Base-by-base conservation (phyloP, 2,113 vertebrate species). In the Chloroceryle aenea region DNA sequence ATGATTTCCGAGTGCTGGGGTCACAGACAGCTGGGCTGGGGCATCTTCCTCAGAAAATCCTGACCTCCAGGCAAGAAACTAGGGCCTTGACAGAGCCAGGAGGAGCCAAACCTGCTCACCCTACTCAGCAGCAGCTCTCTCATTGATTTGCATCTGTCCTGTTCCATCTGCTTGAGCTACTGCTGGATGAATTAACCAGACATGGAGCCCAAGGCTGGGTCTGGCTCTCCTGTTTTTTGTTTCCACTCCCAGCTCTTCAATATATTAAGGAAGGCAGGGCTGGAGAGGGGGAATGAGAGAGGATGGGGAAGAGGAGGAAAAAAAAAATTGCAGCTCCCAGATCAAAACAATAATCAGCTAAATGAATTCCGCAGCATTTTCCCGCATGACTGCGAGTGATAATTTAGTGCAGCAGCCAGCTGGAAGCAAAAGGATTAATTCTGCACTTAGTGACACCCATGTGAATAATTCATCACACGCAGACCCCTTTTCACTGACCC, bases 321-420 rank as follows among this genome's bases (percentile, higher is more conserved):
- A 78, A 96, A 97, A 85, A 94, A 88, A 91, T 85, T 84, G 68
- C 85, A 62, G 94, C 95, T 63, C 97, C 90, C 55, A 83, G 97
- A 98, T 98, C 98, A 97, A 96, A 98, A 98, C 98, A 98, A 98
- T 98, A 98, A 98, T 98, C 98, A 97, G 98, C 98, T 97, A 98
- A 98, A 99, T 99, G 98, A 99, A 99, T 99, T 98, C 98, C 96
- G 94, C 97, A 93, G 97, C 98, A 98, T 98, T 99, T 99, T 99
- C 98, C 98, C 98, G 98, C 98, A 98, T 98, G 97, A 98, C 98
- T 98, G 97, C 96, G 97, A 98, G 98, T 97, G 94, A 97, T 98
- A 98, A 98, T 99, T 99, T 98, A 99, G 98, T 98, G 98, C 97
- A 94, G 98, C 97, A 93, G 98, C 98, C 99, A 99, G 99, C 98